Conservation (phyloP, 1,140 invertebrate species). For the Drosophila equinoxialis region DNA sequence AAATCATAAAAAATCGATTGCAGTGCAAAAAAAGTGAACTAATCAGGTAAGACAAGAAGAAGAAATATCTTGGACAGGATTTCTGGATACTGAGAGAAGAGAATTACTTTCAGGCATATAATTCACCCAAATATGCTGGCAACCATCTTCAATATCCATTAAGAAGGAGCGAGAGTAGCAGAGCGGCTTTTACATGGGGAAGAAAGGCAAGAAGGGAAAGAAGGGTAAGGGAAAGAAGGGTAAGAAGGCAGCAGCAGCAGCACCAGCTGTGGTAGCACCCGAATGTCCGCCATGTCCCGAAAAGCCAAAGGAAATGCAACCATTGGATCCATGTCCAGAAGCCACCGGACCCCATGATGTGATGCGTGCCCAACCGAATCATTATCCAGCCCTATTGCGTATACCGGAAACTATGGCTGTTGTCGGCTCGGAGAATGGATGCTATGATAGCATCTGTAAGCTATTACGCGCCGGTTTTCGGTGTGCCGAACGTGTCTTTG, state of each 20-base stretch:
- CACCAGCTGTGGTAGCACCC: constrained; percentile 21
- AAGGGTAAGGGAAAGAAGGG: constrained; percentile 42
- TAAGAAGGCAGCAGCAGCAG: constrained; percentile 19
- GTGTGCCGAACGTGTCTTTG: constrained; percentile 75
- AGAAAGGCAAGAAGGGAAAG: constrained; percentile 47
- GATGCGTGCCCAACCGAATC: constrained; percentile 68
- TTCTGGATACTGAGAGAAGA: no score
- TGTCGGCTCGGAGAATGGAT: constrained; percentile 77
- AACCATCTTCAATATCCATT: background rate
- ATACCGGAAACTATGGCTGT: constrained; percentile 78
- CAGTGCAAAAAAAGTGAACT: background rate
- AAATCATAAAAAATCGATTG: background rate
- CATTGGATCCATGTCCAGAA: constrained; percentile 65
- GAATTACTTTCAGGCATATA: no score
- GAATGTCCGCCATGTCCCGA: constrained; percentile 60
- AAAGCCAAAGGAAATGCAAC: constrained; percentile 58
- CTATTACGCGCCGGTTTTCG: constrained; percentile 74
- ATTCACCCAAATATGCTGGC: constrained; percentile 2
- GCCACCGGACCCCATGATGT: constrained; percentile 61
- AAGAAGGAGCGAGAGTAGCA: background rate
- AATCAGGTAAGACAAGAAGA: background rate
- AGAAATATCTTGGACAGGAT: background rate
- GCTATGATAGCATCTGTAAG: constrained; percentile 80
- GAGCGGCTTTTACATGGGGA: constrained; percentile 24
- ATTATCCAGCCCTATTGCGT: constrained; percentile 71